Evolutionary conservation across 1,140 invertebrate species (phyloP), one percentile per base, ranked within the genome.

Genomic region (Triops longicaudatus): DNA sequence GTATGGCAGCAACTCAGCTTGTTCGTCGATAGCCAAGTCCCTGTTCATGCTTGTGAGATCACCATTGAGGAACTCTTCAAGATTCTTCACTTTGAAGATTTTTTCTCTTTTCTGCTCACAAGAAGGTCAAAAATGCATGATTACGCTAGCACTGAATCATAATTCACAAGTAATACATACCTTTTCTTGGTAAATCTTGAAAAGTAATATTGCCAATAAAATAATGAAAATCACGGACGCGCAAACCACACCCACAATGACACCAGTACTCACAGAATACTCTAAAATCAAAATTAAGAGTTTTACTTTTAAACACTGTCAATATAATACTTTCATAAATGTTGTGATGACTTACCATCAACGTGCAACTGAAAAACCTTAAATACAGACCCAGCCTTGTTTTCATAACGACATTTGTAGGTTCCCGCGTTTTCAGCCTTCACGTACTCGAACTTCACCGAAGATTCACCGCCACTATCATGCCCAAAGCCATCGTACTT

Each of bases 1-100:
- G 79, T 98, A 98, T 0, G 96, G 95, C 71, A 98, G 85, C 26
- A 95, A 85, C 79, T 95, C 93, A 0, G 94, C 95, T 86, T 98
- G 96, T 82, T 97, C 94, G 74, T 93, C 92, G 0, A 98, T 86
- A 0, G 92, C 91, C 22, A 97, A 83, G 11, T 96, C 93, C 0
- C 94, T 94, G 86, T 97, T 97, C 10, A 97, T 87, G 72, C 90
- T 91, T 74, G 91, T 91, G 9, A 91, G 83, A 10, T 90, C 88
- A 0, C 94, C 94, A 82, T 93, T 88, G 79, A 92, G 90, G 81
- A 95, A 95, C 79, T 93, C 79, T 41, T 81, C 77, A 43, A 82
- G 79, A 22, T 80, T 73, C 31, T 78, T 76, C 12, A 76, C 75
- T 7, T 74, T 78, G 26, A 81, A 79, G 43, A 72, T 78, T 14